A percentile compares a stretch with the other conserved stretches of the same genome.
Evolutionary conservation across 2,113 vertebrate genomes (phyloP).

Genomic region (Amazona vittata): DNA sequence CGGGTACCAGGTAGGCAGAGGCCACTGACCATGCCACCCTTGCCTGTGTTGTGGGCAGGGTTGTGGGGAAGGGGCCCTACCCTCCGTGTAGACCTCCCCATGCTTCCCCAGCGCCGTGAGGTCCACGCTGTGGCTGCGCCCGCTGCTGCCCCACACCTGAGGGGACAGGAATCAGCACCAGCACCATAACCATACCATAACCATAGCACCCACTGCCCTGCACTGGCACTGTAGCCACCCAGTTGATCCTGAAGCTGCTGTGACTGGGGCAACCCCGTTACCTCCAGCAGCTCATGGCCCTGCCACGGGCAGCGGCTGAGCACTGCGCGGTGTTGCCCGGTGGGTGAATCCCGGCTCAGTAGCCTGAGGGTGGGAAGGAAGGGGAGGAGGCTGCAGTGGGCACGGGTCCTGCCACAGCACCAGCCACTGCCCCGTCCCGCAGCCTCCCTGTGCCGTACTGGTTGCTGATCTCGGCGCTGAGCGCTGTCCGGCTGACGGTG

Average conservation of each 20-base stretch:
- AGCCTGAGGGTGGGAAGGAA: conserved; percentile 70
- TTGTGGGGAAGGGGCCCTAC: conserved; percentile 52
- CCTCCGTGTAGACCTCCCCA: conserved; percentile 89
- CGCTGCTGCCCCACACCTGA: conserved; percentile 89
- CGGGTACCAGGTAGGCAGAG: background rate
- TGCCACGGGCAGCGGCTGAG: conserved; percentile 78
- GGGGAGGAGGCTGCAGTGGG: background rate
- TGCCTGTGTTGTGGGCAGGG: accelerated
- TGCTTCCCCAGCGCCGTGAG: conserved; percentile 90
- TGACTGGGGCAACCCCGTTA: background rate
- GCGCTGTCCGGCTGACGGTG: conserved; percentile 82
- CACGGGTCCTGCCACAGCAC: accelerated
- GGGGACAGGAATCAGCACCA: background rate
- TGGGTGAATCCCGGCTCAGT: conserved; percentile 88
- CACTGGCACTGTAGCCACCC: accelerated
- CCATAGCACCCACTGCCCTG: accelerated
- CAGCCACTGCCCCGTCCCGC: accelerated
- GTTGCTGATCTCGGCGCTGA: conserved; percentile 86
- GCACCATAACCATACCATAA: accelerated
- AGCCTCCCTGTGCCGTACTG: conserved; percentile 78
- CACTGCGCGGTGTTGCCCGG: conserved; percentile 30
- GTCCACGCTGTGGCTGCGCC: conserved; percentile 86
- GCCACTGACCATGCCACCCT: accelerated
- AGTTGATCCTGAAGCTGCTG: accelerated
- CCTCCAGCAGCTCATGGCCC: conserved; percentile 87